Evolutionary conservation across 35 echinoderm and acorn worm genomes (phyloP), one percentile per base, ranked within the genome.

Genomic region (Amphiura filiformis): DNA sequence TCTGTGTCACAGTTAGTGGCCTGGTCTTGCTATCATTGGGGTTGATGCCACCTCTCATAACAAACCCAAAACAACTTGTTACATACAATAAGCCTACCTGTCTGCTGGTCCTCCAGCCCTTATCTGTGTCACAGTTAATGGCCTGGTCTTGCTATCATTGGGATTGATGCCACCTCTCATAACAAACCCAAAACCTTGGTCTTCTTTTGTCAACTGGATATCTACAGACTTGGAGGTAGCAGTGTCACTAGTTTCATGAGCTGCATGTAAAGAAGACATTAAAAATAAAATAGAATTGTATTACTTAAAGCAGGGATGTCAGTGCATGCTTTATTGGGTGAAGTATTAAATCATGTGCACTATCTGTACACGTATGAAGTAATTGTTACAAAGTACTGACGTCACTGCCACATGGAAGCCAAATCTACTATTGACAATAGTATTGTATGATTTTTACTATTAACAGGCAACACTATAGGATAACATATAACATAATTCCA

Each of bases 91-190:
- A n/a, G n/a, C 32, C 40, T 95, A 99, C 96, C 96, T 99, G 77
- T 99, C 96, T 49, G 93, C 87, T 87, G 92, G 90, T 34, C 96
- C 96, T 31, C 96, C 96, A 4, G 96, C 70, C 75, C 96, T 89
- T 70, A 99, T 99, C 38, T 95, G 90, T 17, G 89, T 94, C 30
- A 99, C 81, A 12, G 87, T 92, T 0, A 95, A 78, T 32, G 93
- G 93, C 39, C 93, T 76, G 32, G 90, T 94, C 89, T 99, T 99
- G n/a, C 36, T 87, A 33, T 75, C 70, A 81, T 92, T 81, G 11
- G 89, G 80, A 28, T 94, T 92, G 32, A 99, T 78, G 64, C 96
- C 96, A 14, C 96, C 96, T 89, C 93, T 87, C 20, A 99, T 57
- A 1, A 87, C 89, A 76, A 98, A 99, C n/a, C 96, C 96, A 90